phyloP scores from a whole-genome alignment of 2,888 invertebrate genomes.

The Dastarcus helophoroides region DNA sequence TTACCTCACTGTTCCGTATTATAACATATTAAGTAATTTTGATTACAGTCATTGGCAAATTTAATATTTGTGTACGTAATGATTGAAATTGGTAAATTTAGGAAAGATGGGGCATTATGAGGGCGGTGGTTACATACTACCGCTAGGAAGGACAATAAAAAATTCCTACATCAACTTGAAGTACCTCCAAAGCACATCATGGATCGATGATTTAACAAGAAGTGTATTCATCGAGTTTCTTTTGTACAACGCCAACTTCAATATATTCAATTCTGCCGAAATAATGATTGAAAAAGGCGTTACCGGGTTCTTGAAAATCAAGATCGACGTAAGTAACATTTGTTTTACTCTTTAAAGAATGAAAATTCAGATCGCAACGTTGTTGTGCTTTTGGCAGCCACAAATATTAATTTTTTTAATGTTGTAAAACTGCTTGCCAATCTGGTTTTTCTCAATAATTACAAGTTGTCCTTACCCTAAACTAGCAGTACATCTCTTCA shows the following conservation, averaged over 20 bases:
- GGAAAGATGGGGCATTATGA: slow-evolving; percentile 23
- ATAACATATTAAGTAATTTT: too few species aligned
- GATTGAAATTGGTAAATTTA: slow-evolving; percentile 14
- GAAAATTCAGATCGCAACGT: too few species aligned
- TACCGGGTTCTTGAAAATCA: slow-evolving; percentile 20
- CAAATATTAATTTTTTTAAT: too few species aligned
- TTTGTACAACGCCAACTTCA: slow-evolving; percentile 24
- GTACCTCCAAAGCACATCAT: slow-evolving; percentile 19
- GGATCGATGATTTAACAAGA: slow-evolving; percentile 23
- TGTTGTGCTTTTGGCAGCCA: too few species aligned
- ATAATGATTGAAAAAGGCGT: slow-evolving; percentile 22
- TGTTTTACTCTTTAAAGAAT: background rate
- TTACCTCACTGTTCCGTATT: too few species aligned
- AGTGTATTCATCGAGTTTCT: slow-evolving; percentile 24
- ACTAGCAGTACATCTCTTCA: slow-evolving; percentile 13
- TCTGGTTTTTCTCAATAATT: too few species aligned
- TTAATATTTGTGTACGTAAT: too few species aligned
- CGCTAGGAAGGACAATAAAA: slow-evolving; percentile 22
- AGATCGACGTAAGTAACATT: slow-evolving; percentile 4
- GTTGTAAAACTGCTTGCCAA: too few species aligned
- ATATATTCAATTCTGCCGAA: slow-evolving; percentile 23
- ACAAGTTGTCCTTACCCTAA: background rate
- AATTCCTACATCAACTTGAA: slow-evolving; percentile 22
- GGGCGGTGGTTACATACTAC: slow-evolving; percentile 25
- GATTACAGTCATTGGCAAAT: too few species aligned